Base-by-base conservation (phyloP, 2,113 vertebrate species). In the Periophthalmodon schlosseri region DNA sequence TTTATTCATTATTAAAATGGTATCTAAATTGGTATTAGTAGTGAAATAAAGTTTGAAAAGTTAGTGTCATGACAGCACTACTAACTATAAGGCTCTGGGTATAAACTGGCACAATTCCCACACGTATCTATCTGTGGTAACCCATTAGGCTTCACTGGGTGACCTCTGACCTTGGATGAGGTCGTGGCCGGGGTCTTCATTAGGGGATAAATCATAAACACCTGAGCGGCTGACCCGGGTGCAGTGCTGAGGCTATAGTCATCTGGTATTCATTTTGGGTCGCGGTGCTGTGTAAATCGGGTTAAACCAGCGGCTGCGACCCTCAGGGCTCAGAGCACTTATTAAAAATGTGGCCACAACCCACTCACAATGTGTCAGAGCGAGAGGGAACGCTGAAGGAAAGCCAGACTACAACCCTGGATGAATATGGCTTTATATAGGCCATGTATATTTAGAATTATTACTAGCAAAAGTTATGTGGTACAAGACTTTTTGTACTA, bases 141-240 rank as follows among this genome's bases (percentile, higher is more conserved):
- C 73, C 87, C 88, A 89, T 91, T 90, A 91, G 72, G 68, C 76
- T 88, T 90, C 91, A 91, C 83, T 81, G 86, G 83, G 33, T 80
- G 84, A 92, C 90, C 92, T 52, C 76, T 73, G 85, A 89, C 88
- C 80, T 44, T 0, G 44, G 77, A 69, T 15, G 83, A 82, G 91
- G 89, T 92, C 89, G 84, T 77, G 86, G 84, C 86, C 84, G 20
- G 77, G 84, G 84, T 76, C 86, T 91, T 91, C 89, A 92, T 92
- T 87, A 91, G 79, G 84, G 86, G 77, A 89, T 89, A 90, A 92
- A 93, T 92, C 88, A 91, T 91, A 92, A 92, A 92, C 91, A 92
- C 90, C 90, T 91, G 88, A 91, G 83, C 36, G 66, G 76, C 80
- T 83, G 89, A 92, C 89, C 90, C 83, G 88, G 77, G 88, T 36